These are phyloP conservation scores for Papilio glaucus DNA, from an alignment of 1,140 invertebrate genomes.

Conservation along the genomic window DNA sequence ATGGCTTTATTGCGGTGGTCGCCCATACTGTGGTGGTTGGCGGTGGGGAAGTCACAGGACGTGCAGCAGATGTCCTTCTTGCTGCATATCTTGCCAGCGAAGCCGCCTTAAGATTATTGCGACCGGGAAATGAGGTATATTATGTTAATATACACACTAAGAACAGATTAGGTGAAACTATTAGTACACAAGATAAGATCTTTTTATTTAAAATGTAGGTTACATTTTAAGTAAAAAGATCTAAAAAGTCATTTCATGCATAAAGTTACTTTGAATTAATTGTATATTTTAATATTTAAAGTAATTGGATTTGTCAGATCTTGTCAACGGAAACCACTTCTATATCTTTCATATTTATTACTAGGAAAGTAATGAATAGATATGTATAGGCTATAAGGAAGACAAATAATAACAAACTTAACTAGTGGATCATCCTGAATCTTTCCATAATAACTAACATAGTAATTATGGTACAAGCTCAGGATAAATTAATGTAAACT, in stretches of 20 bases:
- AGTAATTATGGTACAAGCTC: slow-evolving; percentile 38
- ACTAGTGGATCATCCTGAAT: slow-evolving; percentile 32
- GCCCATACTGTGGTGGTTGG: slow-evolving; percentile 98
- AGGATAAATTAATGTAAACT: slow-evolving; percentile 29
- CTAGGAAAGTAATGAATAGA: background rate
- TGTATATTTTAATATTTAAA: too few species aligned
- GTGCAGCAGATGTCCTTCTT: slow-evolving; percentile 96
- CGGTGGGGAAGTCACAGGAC: slow-evolving; percentile 90
- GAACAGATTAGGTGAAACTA: too few species aligned
- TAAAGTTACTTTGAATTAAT: too few species aligned
- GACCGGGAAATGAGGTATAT: slow-evolving; percentile 93
- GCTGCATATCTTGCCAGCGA: slow-evolving; percentile 98
- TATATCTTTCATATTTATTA: background rate
- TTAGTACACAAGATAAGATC: too few species aligned
- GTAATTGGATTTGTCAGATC: too few species aligned
- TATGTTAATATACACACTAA: background rate
- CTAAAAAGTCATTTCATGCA: too few species aligned
- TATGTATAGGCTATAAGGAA: background rate
- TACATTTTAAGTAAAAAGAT: too few species aligned
- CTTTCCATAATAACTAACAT: slow-evolving; percentile 36
- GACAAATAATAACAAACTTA: background rate
- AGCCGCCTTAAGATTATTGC: slow-evolving; percentile 95
- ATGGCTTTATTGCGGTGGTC: slow-evolving; percentile 99
- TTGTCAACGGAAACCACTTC: background rate
- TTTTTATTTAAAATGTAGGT: too few species aligned